Conservation (phyloP, 2,888 invertebrate genomes). For the Meliscaeva auricollis region DNA sequence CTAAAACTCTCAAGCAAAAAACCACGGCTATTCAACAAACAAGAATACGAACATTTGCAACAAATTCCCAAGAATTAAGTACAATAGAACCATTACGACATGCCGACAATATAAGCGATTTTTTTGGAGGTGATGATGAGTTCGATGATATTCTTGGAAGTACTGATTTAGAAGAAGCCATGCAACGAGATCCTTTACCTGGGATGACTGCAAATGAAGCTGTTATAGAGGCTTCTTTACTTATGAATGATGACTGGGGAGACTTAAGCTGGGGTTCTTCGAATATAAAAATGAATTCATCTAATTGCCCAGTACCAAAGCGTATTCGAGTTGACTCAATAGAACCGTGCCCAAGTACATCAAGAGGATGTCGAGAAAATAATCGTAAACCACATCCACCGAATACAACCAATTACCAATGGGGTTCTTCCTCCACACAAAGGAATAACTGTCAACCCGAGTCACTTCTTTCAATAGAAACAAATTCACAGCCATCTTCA, state of each 20-base stretch:
- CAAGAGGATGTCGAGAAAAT: background rate
- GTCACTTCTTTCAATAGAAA: background rate
- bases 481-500: background rate
- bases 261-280: slow-evolving; percentile 77
- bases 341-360: background rate
- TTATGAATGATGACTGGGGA: slow-evolving; percentile 75
- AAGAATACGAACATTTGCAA: slow-evolving; percentile 44
- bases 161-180: slow-evolving; percentile 78
- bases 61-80: background rate
- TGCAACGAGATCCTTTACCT: slow-evolving; percentile 14
- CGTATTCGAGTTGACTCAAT: slow-evolving; percentile 11
- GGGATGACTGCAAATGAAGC: slow-evolving; percentile 27
- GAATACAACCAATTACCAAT: slow-evolving; percentile 5
- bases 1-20: background rate
- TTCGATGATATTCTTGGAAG: slow-evolving; percentile 80
- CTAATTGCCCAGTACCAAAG: slow-evolving; percentile 29
- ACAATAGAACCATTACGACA: background rate
- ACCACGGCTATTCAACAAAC: background rate
- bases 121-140: slow-evolving; percentile 81
- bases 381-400: background rate
- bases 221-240: slow-evolving; percentile 33
- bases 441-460: background rate
- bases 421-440: slow-evolving; percentile 33
- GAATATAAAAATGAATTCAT: background rate
- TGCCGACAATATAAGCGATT: slow-evolving; percentile 46